Percentiles rank a stretch among this genome's conserved stretches.
These are phyloP conservation scores for Characodon lateralis DNA, from an alignment of 2,797 vertebrate species.

Conservation along the genomic window DNA sequence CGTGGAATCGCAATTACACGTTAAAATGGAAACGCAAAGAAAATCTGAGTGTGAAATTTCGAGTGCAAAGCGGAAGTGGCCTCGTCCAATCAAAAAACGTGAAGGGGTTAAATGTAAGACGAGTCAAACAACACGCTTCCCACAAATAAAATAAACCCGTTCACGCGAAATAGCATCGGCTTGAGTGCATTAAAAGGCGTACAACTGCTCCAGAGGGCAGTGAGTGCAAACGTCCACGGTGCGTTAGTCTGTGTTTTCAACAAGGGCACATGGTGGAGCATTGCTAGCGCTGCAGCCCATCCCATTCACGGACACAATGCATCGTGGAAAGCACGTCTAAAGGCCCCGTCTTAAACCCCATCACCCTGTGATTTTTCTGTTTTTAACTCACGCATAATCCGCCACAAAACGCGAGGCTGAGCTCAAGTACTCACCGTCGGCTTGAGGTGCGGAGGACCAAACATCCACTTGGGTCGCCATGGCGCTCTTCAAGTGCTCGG, in stretches of 20 bases:
- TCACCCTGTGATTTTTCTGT: neutral
- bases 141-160: neutral
- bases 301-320: conserved; percentile 74
- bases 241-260: conserved; percentile 8
- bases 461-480: conserved; percentile 83
- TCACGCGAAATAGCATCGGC: neutral
- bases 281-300: conserved; percentile 67
- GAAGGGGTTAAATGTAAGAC: conserved; percentile 62
- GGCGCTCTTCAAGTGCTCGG: conserved; percentile 57
- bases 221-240: neutral
- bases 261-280: conserved; percentile 78
- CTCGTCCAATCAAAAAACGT: conserved; percentile 62
- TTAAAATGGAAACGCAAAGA: neutral
- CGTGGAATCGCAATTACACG: neutral
- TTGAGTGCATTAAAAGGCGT: neutral
- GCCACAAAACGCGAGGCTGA: neutral
- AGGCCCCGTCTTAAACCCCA: conserved; percentile 23
- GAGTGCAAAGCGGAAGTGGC: conserved; percentile 68
- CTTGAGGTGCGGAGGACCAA: conserved; percentile 66
- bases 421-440: conserved; percentile 75
- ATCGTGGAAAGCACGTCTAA: conserved; percentile 18
- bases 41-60: conserved; percentile 2
- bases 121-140: neutral
- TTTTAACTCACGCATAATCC: too few species aligned
- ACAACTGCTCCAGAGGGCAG: neutral